Base-by-base conservation (phyloP, 1,140 invertebrate genomes). In the Aplysia californica region DNA sequence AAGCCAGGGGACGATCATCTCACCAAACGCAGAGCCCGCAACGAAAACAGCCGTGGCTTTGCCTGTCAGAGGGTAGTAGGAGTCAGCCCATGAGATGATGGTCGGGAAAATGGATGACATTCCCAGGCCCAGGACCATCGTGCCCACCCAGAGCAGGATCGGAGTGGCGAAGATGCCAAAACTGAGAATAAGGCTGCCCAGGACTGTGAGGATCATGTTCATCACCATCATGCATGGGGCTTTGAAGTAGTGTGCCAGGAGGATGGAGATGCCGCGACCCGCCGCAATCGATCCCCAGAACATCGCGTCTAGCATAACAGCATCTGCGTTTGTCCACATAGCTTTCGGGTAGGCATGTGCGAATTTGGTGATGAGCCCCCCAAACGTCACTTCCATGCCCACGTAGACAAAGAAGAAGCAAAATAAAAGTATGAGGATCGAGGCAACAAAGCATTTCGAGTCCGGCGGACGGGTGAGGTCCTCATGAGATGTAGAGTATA, bases 271-370 rank as follows among this genome's bases (percentile, higher is more conserved):
- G 66, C 90, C 90, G 38, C 91, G 82, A 2, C 88, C 89, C 23
- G 88, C 78, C 20, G 91, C 90, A 35, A 92, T 86, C 3, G 87
- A 84, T 3, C 90, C 91, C 91, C 91, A 92, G 77, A 91, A 92
- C 10, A 90, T 75, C 15, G 90, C 88, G 3, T 89, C 88, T 39
- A 91, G 79, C 59, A 87, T 86, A 2, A 87, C 86, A 18, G 89
- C 90, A 41, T 85, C 82, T 3, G 83, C 72, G 66, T 87, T 85
- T 5, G 81, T 80, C 81, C 88, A 88, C 5, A 79, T 33, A 23
- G 84, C 78, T 72, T 86, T 79, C 33, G 83, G 78, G 55, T 86
- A 84, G 26, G 84, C 77, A 38, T 89, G 83, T 38, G 87, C 83
- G 80, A 91, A 91, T 6, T 87, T 87, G 44, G 88, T 81, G 0